A percentile compares a stretch with the other conserved stretches of the same genome.
These are phyloP conservation scores for Girardia tigrina DNA, from an alignment of 2,888 invertebrate genomes.

Conservation along the genomic window DNA sequence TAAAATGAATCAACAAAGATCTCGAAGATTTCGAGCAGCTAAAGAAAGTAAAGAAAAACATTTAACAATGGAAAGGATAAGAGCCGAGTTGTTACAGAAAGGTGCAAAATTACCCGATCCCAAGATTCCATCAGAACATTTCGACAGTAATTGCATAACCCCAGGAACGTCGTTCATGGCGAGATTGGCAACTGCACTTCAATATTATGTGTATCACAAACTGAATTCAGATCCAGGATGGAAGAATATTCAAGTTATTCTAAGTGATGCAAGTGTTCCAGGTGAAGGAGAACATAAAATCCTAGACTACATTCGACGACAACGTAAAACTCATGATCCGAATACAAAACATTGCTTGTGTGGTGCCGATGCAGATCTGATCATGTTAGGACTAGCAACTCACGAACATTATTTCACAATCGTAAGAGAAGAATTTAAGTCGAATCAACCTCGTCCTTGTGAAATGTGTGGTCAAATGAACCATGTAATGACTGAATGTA, in stretches of 20 bases:
- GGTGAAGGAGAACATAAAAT: constrained; percentile 80
- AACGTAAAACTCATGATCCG: constrained; percentile 85
- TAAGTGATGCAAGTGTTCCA: constrained; percentile 96
- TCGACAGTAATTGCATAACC: constrained; percentile 97
- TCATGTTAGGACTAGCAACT: constrained; percentile 87
- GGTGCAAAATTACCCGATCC: constrained; percentile 54
- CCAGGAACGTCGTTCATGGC: constrained; percentile 97
- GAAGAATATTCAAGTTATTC: constrained; percentile 65
- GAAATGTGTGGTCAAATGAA: constrained; percentile 74
- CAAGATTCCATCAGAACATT: constrained; percentile 78
- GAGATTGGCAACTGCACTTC: constrained; percentile 61
- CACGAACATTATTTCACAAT: constrained; percentile 98
- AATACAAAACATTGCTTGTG: constrained; percentile 93
- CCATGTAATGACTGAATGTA: constrained; percentile 84
- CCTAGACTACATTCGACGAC: constrained; percentile 93
- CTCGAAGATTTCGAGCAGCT: constrained; percentile 82
- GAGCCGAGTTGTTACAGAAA: constrained; percentile 45
- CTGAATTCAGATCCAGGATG: constrained; percentile 86
- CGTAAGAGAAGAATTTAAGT: constrained; percentile 91
- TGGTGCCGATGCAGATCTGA: constrained; percentile 93
- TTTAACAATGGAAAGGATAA: constrained; percentile 47
- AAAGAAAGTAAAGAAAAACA: constrained; percentile 76
- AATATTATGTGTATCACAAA: constrained; percentile 73
- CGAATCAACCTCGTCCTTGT: constrained; percentile 84
- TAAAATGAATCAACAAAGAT: constrained; percentile 98